Evolutionary conservation across 1,140 invertebrate species (phyloP).

Genomic region (Dinoponera quadriceps): DNA sequence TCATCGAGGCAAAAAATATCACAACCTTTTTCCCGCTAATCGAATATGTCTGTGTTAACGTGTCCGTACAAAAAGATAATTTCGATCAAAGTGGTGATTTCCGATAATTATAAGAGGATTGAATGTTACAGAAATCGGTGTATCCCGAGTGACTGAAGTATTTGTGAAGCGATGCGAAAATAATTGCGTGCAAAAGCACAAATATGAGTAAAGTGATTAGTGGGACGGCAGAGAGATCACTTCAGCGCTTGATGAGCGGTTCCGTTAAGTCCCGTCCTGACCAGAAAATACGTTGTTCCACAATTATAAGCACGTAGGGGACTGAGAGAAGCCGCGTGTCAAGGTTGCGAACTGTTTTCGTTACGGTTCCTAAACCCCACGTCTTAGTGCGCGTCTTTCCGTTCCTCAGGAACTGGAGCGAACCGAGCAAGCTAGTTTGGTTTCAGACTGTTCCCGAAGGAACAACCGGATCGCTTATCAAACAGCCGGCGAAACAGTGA

Average conservation of each 20-base stretch:
- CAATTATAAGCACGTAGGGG: slow-evolving; percentile 57
- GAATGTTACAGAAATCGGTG: no score
- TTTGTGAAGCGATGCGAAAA: not conserved
- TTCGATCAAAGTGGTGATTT: no score
- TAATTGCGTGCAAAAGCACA: not conserved
- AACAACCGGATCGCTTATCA: slow-evolving; percentile 17
- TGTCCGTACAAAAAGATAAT: no score
- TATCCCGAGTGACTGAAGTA: no score
- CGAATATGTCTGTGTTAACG: no score
- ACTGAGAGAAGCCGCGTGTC: slow-evolving; percentile 64
- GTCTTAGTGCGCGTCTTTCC: slow-evolving; percentile 59
- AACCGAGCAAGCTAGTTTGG: slow-evolving; percentile 25
- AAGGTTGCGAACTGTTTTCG: slow-evolving; percentile 72
- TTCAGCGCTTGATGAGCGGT: not conserved
- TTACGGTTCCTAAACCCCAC: slow-evolving; percentile 70
- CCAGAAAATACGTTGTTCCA: slow-evolving; percentile 48
- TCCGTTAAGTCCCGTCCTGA: slow-evolving; percentile 57
- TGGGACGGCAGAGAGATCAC: not conserved
- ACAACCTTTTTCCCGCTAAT: no score
- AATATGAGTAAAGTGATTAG: slow-evolving; percentile 17
- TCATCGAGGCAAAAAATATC: no score
- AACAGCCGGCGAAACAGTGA: not conserved
- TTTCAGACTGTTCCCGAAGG: slow-evolving; percentile 30
- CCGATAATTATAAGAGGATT: no score
- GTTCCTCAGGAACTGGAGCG: slow-evolving; percentile 63